A percentile compares a stretch with the other conserved stretches of the same genome.
Evolutionary conservation across 2,113 vertebrate species (phyloP).

Genomic region (Hemiprocne comata): DNA sequence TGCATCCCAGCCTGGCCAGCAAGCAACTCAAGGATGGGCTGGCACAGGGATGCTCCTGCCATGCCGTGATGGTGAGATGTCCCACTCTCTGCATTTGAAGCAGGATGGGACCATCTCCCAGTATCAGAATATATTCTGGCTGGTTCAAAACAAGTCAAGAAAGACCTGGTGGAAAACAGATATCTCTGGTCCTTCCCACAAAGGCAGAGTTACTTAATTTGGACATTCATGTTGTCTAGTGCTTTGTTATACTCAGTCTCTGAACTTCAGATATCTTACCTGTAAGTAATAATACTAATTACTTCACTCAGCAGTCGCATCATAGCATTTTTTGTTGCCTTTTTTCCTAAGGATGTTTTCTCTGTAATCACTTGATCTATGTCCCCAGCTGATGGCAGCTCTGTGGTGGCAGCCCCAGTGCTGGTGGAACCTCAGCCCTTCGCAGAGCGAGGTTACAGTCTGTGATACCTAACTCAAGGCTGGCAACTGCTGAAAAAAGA

Average conservation of each 20-base stretch:
- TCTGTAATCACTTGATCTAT: background rate
- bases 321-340: background rate
- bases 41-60: background rate
- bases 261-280: background rate
- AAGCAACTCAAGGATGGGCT: background rate
- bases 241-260: too few relatives aligned
- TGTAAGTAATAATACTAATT: background rate
- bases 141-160: background rate
- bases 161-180: background rate
- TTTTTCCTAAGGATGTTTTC: background rate
- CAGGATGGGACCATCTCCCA: background rate
- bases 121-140: background rate
- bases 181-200: background rate
- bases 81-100: accelerated
- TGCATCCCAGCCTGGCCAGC: background rate
- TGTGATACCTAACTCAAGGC: background rate
- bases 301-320: background rate
- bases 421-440: background rate
- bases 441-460: background rate
- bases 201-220: background rate
- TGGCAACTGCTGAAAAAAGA: background rate
- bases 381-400: background rate
- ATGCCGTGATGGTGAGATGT: accelerated
- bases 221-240: background rate
- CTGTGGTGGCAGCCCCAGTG: accelerated